Evolutionary conservation across 2,888 invertebrate genomes (phyloP).

Genomic region (Trichogramma dendrolimi): DNA sequence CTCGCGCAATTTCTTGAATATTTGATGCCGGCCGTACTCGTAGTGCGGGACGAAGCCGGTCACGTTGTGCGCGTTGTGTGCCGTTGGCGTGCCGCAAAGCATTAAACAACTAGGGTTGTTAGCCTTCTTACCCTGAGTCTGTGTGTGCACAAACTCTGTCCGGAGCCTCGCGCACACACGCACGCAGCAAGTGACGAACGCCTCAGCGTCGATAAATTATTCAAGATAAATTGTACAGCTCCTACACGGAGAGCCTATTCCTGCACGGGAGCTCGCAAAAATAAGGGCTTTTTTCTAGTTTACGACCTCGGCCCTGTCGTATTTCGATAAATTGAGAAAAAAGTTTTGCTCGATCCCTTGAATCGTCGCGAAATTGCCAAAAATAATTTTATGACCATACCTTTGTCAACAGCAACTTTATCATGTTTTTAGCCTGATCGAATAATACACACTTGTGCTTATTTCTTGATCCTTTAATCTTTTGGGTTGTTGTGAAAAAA

Average conservation of each 20-base stretch:
- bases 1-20: constrained; percentile 39
- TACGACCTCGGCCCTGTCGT: too few relatives aligned
- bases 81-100: constrained; percentile 38
- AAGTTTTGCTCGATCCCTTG: too few relatives aligned
- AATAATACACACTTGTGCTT: too few relatives aligned
- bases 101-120: constrained; percentile 47
- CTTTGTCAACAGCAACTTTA: too few relatives aligned
- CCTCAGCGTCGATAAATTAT: constrained; percentile 40
- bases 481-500: too few relatives aligned
- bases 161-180: not conserved
- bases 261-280: too few relatives aligned
- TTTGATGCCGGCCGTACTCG: constrained; percentile 34
- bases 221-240: constrained; percentile 37
- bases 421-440: too few relatives aligned
- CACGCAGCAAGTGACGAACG: not conserved
- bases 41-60: constrained; percentile 30
- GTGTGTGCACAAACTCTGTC: not conserved
- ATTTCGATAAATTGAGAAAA: too few relatives aligned
- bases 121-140: constrained; percentile 26
- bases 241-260: constrained; percentile 5
- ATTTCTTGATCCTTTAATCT: too few relatives aligned
- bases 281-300: too few relatives aligned
- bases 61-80: constrained; percentile 32
- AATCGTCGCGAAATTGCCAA: too few relatives aligned
- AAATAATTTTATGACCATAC: too few relatives aligned